Evolutionary conservation across 2,888 invertebrate species (phyloP).

Genomic region (Chaetoderma sp.): DNA sequence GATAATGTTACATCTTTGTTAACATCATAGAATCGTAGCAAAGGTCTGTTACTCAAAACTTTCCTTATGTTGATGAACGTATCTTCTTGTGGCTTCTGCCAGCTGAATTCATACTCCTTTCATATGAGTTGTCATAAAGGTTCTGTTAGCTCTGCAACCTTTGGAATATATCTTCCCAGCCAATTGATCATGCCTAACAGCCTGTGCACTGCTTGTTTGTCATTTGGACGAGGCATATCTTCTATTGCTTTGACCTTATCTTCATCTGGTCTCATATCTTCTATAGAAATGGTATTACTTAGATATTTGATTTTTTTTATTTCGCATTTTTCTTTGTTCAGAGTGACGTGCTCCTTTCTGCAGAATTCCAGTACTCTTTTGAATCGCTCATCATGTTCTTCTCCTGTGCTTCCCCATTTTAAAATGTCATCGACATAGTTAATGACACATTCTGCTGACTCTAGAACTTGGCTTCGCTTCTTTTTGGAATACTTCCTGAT

Average conservation of each 20-base stretch:
- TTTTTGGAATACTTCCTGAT: slow-evolving; percentile 8
- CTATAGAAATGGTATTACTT: slow-evolving; percentile 14
- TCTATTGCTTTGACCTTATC: slow-evolving; percentile 20
- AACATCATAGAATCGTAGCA: too few relatives aligned
- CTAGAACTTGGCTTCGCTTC: slow-evolving; percentile 12
- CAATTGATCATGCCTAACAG: slow-evolving; percentile 30
- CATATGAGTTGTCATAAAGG: too few relatives aligned
- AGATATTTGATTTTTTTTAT: slow-evolving; percentile 25
- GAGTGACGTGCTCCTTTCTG: not conserved
- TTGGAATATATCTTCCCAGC: slow-evolving; percentile 20
- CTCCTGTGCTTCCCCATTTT: not conserved
- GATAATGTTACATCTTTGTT: too few relatives aligned
- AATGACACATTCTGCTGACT: slow-evolving; percentile 4
- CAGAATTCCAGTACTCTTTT: slow-evolving; percentile 6
- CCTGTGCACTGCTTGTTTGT: slow-evolving; percentile 23
- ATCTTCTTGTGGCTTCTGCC: too few relatives aligned
- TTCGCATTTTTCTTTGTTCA: slow-evolving; percentile 13
- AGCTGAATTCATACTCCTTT: too few relatives aligned
- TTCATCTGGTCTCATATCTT: slow-evolving; percentile 31
- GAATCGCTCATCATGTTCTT: slow-evolving; percentile 5
- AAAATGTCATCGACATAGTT: slow-evolving; percentile 7
- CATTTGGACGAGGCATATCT: slow-evolving; percentile 18
- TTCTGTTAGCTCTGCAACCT: slow-evolving; percentile 11
- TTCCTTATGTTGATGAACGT: too few relatives aligned
- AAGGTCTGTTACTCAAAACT: too few relatives aligned